A percentile compares a stretch with the other conserved stretches of the same genome.
Evolutionary conservation across 2,113 vertebrate genomes (phyloP).

Genomic region (Engraulis encrasicolus): DNA sequence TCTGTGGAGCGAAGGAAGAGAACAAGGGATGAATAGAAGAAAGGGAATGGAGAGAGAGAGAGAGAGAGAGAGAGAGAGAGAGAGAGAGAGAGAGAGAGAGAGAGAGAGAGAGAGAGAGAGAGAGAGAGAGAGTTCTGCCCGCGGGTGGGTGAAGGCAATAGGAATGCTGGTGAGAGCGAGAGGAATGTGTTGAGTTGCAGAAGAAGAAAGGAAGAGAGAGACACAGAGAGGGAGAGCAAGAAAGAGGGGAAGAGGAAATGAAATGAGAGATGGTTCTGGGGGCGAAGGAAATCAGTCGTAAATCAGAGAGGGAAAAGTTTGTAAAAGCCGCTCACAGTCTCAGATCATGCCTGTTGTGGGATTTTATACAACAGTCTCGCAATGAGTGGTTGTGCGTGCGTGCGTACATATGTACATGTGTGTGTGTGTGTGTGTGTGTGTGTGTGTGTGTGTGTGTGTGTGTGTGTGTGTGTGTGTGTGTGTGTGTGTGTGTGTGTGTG

Average conservation of each 20-base stretch:
- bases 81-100: background rate
- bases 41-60: background rate
- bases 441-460: conserved; percentile 11
- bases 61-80: too few relatives aligned
- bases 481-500: background rate
- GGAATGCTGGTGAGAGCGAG: background rate
- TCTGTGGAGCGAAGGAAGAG: background rate
- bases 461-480: background rate
- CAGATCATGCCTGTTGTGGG: background rate
- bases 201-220: background rate
- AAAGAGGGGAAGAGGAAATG: background rate
- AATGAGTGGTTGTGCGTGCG: background rate
- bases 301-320: background rate
- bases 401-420: background rate
- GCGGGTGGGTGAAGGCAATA: background rate
- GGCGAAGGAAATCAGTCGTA: background rate
- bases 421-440: conserved; percentile 4
- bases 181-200: background rate
- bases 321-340: background rate
- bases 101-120: background rate
- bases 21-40: background rate
- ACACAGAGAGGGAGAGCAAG: background rate
- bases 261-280: background rate
- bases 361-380: background rate
- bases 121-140: background rate